phyloP scores from a whole-genome alignment of 2,113 vertebrate genomes.

The Notothenia coriiceps region DNA sequence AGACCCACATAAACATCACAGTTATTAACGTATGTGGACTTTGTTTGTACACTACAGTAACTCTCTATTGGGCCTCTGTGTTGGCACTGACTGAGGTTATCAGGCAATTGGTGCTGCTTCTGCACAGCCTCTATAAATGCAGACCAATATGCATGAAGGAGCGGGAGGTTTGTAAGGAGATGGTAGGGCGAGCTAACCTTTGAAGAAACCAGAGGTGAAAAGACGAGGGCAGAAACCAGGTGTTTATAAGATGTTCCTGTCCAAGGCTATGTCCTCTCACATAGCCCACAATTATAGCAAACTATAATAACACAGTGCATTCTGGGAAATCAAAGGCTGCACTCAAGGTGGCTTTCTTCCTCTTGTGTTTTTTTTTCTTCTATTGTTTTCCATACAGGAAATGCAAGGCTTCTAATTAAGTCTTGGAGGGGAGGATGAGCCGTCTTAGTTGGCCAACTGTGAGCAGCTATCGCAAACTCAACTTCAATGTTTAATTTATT shows the following conservation, averaged over 20 bases:
- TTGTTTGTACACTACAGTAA: slow-evolving; percentile 21
- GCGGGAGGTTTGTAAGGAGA: neutral
- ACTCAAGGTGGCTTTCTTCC: slow-evolving; percentile 56
- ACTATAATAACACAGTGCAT: slow-evolving; percentile 58
- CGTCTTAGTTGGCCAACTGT: slow-evolving; percentile 55
- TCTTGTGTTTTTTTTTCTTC: slow-evolving; percentile 45
- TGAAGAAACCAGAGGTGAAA: slow-evolving; percentile 40
- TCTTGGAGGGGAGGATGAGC: slow-evolving; percentile 56
- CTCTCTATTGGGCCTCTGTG: neutral
- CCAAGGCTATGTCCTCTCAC: slow-evolving; percentile 36
- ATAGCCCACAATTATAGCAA: slow-evolving; percentile 47
- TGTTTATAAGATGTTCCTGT: slow-evolving; percentile 55
- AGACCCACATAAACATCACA: neutral
- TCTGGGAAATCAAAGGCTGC: slow-evolving; percentile 58
- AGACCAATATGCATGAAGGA: slow-evolving; percentile 25
- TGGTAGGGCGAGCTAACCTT: slow-evolving; percentile 28
- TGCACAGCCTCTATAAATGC: slow-evolving; percentile 18
- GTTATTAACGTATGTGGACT: neutral
- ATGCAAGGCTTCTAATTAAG: slow-evolving; percentile 73
- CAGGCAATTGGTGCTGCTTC: slow-evolving; percentile 23
- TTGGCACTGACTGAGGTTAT: slow-evolving; percentile 8
- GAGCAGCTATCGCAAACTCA: slow-evolving; percentile 66
- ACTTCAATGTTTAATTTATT: slow-evolving; percentile 81
- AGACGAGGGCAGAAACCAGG: slow-evolving; percentile 25
- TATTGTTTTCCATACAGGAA: slow-evolving; percentile 61